Evolutionary conservation across 2,888 invertebrate species (phyloP), one percentile per base, ranked within the genome.

Genomic region (Hirudinaria manillensis): DNA sequence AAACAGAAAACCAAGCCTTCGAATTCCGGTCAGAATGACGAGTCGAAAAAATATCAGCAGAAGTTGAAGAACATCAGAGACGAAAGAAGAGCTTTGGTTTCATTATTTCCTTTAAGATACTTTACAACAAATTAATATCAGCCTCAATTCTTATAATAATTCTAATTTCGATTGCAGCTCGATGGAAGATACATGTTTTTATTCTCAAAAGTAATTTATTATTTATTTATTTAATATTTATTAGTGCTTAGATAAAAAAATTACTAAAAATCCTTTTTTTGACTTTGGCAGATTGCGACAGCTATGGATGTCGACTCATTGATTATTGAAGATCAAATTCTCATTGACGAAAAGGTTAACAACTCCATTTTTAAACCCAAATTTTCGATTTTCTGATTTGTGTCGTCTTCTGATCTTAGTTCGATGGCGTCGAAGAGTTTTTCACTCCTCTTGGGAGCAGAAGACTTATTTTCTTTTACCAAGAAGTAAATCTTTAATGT

Each of bases 381-480:
- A 34, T n/a, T 32, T 2, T 1, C n/a, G 6, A 34, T 29, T 1
- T 16, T 34, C 4, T 68, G 32, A 68, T 10, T 29, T 32, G n/a
- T 1, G 36, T 36, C 16, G n/a, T 29, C 10, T 68, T 70, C 24
- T 45, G n/a, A 10, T 70, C 7, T 2, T 36, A 70, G 85, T 86
- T 86, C 82, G 83, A 83, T 27, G 73, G 82, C 78, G 83, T 85
- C 72, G 85, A 83, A 19, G 79, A 81, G 7, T 85, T 86, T 78
- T 84, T 85, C 77, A 80, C 77, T 29, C 80, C 80, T 6, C 81
- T 83, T 76, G 85, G 85, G 53, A 77, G 82, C n/a, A 81, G 84
- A 36, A 84, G 83, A 74, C 78, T 86, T 70, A 83, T 85, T 80
- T 85, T 86, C 76, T 85, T 82, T 79, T 84, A 84, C 77, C 85